Conservation (phyloP, 2,113 vertebrate genomes). For the Dasyurus viverrinus region DNA sequence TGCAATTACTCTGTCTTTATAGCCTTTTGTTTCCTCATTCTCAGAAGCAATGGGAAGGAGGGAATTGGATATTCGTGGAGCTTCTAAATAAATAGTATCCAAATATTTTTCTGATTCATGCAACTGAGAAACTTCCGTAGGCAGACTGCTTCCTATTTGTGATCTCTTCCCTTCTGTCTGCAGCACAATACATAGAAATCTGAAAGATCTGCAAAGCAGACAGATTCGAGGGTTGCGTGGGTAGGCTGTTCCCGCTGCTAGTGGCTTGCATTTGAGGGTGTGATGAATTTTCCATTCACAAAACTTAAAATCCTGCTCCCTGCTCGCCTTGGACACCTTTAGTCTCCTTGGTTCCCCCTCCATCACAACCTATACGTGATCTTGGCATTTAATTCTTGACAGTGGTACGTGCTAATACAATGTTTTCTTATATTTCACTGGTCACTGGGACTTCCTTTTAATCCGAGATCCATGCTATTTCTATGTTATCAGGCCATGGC, state of each 20-base stretch:
- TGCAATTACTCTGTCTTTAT: background rate
- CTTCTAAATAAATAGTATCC: constrained; percentile 45
- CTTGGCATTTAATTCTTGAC: background rate
- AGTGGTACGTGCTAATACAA: fast-evolving
- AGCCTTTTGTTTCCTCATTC: constrained; percentile 54
- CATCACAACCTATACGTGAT: background rate
- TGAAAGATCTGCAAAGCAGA: constrained; percentile 54
- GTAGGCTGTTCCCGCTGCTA: constrained; percentile 62
- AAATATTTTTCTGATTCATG: constrained; percentile 15
- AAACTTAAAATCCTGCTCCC: constrained; percentile 64
- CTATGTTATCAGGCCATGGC: background rate
- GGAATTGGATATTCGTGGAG: background rate
- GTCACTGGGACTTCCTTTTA: background rate
- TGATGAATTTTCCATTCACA: constrained; percentile 73
- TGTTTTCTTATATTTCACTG: background rate
- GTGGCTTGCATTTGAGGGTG: constrained; percentile 54
- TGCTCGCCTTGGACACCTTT: constrained; percentile 28
- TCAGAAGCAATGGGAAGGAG: background rate
- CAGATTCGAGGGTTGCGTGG: constrained; percentile 59
- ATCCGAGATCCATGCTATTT: background rate
- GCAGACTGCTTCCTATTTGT: constrained; percentile 2
- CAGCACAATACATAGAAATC: constrained; percentile 7
- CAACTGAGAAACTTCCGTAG: constrained; percentile 4
- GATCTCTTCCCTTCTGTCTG: constrained; percentile 50
- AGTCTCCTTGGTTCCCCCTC: background rate